Evolutionary conservation across 2,797 vertebrate species (phyloP).

Genomic region (Xyrichtys novacula): DNA sequence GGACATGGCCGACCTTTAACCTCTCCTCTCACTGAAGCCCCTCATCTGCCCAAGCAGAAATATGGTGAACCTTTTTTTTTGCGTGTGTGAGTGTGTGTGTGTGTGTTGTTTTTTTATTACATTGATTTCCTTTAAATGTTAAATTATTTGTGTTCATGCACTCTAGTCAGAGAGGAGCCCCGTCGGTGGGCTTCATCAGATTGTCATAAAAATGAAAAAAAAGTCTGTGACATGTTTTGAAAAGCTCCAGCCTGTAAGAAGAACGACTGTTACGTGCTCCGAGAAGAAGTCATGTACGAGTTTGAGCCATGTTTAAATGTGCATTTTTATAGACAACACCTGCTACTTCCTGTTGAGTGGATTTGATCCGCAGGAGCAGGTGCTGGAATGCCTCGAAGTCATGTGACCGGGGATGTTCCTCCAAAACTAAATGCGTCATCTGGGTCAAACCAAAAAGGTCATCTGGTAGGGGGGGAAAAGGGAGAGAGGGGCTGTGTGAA

Average conservation of each 20-base stretch:
- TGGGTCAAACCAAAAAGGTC: constrained; percentile 85
- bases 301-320: constrained; percentile 75
- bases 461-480: constrained; percentile 55
- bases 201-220: constrained; percentile 50
- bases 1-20: constrained; percentile 96
- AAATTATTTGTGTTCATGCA: constrained; percentile 85
- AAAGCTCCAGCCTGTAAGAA: constrained; percentile 51
- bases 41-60: constrained; percentile 57
- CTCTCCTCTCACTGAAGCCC: constrained; percentile 61
- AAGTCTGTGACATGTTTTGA: constrained; percentile 46
- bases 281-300: constrained; percentile 58
- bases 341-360: constrained; percentile 85
- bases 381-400: constrained; percentile 79
- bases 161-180: constrained; percentile 69
- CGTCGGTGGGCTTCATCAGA: constrained; percentile 57
- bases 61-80: constrained; percentile 75
- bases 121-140: constrained; percentile 82
- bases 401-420: constrained; percentile 83
- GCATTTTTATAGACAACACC: constrained; percentile 84
- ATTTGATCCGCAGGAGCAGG: constrained; percentile 84
- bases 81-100: constrained; percentile 66
- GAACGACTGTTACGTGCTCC: constrained; percentile 56
- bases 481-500: constrained; percentile 63
- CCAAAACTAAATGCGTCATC: constrained; percentile 84
- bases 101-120: constrained; percentile 61